A percentile compares a stretch with the other conserved stretches of the same genome.
These are phyloP conservation scores for Brachionus asplanchnoidis DNA, from an alignment of 1,140 invertebrate genomes.

Conservation along the genomic window DNA sequence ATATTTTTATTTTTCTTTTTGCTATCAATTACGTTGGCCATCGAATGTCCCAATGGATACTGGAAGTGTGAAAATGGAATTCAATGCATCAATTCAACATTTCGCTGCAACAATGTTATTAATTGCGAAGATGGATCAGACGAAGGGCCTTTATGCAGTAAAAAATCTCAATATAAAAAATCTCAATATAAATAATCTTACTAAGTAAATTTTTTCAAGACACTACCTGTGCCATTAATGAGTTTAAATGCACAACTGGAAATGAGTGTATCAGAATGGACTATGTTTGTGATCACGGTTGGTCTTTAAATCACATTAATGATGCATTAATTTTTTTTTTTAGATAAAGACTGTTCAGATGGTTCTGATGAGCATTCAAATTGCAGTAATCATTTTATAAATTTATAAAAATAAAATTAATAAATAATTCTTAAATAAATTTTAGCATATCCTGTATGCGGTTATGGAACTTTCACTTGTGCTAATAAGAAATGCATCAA, in stretches of 20 bases:
- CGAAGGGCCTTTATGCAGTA: conserved; percentile 46
- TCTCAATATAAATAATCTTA: not conserved
- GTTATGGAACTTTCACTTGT: conserved; percentile 37
- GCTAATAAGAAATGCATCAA: conserved; percentile 47
- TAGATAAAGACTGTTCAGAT: conserved; percentile 30
- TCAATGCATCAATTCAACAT: conserved; percentile 48
- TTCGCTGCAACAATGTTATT: conserved; percentile 51
- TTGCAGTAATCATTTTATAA: not conserved
- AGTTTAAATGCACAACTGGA: not conserved
- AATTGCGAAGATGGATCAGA: conserved; percentile 54
- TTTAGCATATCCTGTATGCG: conserved; percentile 28
- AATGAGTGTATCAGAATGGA: conserved; percentile 12
- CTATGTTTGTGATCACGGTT: conserved; percentile 23
- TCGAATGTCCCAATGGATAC: not conserved
- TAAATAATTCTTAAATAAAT: too few relatives aligned
- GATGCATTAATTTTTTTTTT: not conserved
- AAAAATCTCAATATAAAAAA: not conserved
- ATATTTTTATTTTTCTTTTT: not conserved
- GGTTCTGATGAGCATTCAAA: conserved; percentile 27
- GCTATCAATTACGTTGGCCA: not conserved
- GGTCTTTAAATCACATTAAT: not conserved
- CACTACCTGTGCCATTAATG: not conserved
- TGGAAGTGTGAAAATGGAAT: conserved; percentile 33
- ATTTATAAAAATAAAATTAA: too few relatives aligned
- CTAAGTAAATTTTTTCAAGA: not conserved